These are phyloP conservation scores for Ptychoptera albimana DNA, from an alignment of 2,888 invertebrate genomes.

Conservation along the genomic window DNA sequence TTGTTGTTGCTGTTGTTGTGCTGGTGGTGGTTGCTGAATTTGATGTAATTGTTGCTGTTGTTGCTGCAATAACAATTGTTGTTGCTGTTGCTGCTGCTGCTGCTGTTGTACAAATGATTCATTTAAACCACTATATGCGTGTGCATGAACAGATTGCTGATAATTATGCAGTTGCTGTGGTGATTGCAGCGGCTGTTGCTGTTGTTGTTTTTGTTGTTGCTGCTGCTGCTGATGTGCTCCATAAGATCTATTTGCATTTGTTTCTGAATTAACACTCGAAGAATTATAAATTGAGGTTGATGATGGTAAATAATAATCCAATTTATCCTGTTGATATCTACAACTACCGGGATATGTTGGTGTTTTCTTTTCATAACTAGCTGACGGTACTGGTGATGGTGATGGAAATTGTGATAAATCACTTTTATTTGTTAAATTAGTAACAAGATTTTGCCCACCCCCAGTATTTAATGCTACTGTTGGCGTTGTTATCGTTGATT, in stretches of 20 bases:
- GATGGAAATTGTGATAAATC: slow-evolving; percentile 13
- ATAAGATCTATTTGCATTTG: slow-evolving; percentile 3
- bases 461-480: slow-evolving; percentile 29
- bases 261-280: too few relatives aligned
- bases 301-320: slow-evolving; percentile 4
- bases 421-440: slow-evolving; percentile 1
- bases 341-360: neutral
- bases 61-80: slow-evolving; percentile 9
- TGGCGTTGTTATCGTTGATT: neutral
- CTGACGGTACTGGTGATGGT: slow-evolving; percentile 10
- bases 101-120: slow-evolving; percentile 3
- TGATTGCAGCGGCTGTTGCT: neutral
- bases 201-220: neutral
- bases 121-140: neutral
- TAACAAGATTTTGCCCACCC: neutral
- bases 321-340: slow-evolving; percentile 6
- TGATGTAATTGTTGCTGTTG: slow-evolving; percentile 8
- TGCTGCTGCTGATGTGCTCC: neutral
- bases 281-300: neutral
- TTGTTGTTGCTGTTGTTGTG: slow-evolving; percentile 8
- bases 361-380: slow-evolving; percentile 4
- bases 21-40: neutral
- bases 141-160: neutral
- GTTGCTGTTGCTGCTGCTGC: slow-evolving; percentile 4
- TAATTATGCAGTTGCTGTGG: slow-evolving; percentile 1